A percentile compares a stretch with the other conserved stretches of the same genome.
Evolutionary conservation across 2,113 vertebrate genomes (phyloP).

Genomic region (Raphicerus campestris): DNA sequence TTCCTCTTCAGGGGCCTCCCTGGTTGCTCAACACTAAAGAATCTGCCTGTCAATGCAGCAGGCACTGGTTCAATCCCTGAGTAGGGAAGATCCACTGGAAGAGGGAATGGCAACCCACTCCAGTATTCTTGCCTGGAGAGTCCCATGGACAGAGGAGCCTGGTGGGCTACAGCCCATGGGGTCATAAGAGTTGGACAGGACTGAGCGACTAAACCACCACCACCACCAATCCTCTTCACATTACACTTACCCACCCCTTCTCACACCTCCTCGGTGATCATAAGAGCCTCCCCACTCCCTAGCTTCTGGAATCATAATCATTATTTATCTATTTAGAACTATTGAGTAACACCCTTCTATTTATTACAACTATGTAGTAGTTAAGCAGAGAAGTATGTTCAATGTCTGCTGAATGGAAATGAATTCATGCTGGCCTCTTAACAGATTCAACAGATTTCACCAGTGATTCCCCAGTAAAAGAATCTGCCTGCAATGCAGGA

Average conservation of each 20-base stretch:
- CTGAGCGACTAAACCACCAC: neutral
- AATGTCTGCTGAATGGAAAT: neutral
- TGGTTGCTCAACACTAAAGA: neutral
- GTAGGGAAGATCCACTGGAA: neutral
- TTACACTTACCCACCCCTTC: neutral
- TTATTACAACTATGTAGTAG: neutral
- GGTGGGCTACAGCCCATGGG: neutral
- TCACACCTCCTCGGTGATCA: neutral
- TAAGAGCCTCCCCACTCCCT: neutral
- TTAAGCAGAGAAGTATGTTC: neutral
- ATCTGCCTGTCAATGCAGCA: neutral
- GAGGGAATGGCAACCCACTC: neutral
- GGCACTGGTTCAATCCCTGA: fast-evolving
- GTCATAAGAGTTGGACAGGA: neutral
- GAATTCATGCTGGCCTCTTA: neutral
- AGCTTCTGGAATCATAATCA: neutral
- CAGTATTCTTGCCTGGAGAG: neutral
- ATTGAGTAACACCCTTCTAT: neutral
- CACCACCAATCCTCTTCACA: neutral
- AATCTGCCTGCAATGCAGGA: neutral
- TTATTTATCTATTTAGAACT: neutral
- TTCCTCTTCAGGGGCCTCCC: neutral
- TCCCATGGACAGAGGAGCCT: neutral
- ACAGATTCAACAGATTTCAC: neutral
- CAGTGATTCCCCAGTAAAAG: neutral